Conservation (phyloP, 2,888 invertebrate species). For the Drosophila atroscutellata region DNA sequence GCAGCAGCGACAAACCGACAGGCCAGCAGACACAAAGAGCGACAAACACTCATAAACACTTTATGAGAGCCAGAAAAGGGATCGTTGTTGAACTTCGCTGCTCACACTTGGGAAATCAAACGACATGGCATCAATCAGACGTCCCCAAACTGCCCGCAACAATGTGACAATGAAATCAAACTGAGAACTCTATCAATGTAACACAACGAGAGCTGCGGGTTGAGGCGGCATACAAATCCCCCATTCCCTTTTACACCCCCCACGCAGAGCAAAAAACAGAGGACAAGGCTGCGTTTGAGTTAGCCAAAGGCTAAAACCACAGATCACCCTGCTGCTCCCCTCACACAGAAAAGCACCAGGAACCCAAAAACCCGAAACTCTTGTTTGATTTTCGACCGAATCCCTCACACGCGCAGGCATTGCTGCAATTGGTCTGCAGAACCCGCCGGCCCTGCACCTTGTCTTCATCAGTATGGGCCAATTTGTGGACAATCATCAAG, state of each 20-base stretch:
- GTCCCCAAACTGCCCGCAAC: constrained; percentile 53
- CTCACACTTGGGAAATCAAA: constrained; percentile 74
- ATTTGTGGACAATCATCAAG: constrained; percentile 79
- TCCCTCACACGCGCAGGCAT: constrained; percentile 23
- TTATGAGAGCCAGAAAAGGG: constrained; percentile 61
- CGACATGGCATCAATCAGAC: constrained; percentile 66
- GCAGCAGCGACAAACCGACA: constrained; percentile 12
- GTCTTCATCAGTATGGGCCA: constrained; percentile 67
- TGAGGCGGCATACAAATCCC: constrained; percentile 3
- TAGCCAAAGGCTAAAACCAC: constrained; percentile 62
- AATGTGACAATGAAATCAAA: constrained; percentile 77
- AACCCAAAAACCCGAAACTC: constrained; percentile 32
- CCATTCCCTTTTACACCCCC: background rate
- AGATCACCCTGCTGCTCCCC: constrained; percentile 12
- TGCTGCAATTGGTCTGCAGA: constrained; percentile 23
- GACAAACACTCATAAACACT: constrained; percentile 68
- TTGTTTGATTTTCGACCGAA: constrained; percentile 37
- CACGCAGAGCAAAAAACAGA: constrained; percentile 10
- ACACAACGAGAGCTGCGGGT: constrained; percentile 28
- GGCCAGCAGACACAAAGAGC: constrained; percentile 13
- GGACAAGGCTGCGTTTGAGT: constrained; percentile 41
- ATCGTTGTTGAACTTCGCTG: constrained; percentile 20
- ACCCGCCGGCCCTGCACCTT: constrained; percentile 30
- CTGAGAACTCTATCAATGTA: constrained; percentile 43
- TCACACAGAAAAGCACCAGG: constrained; percentile 1